A percentile compares a stretch with the other conserved stretches of the same genome.
Evolutionary conservation across 2,113 vertebrate genomes (phyloP).

Genomic region (Syrrhaptes paradoxus): DNA sequence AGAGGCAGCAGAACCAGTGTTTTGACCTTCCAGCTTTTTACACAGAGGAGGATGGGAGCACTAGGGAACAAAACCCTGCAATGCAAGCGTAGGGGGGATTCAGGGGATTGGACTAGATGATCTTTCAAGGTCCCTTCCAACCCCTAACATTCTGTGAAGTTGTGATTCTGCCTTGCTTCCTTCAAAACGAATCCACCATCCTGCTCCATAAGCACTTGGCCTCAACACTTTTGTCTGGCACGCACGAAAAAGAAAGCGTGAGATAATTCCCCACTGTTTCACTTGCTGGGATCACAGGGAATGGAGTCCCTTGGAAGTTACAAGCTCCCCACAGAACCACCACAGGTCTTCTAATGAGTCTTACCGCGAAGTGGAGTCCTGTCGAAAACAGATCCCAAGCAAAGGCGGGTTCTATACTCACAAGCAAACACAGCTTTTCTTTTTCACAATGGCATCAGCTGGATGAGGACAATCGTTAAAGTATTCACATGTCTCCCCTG

Average conservation of each 20-base stretch:
- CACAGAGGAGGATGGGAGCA: neutral
- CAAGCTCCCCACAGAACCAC: neutral
- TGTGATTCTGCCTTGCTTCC: neutral
- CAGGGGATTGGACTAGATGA: no score
- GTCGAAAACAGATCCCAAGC: neutral
- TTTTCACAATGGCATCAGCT: neutral
- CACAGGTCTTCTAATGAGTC: neutral
- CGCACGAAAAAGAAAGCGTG: neutral
- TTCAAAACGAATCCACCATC: neutral
- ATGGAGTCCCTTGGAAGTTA: neutral
- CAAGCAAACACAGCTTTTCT: neutral
- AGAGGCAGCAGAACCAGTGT: neutral
- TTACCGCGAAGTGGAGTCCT: neutral
- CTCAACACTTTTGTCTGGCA: neutral
- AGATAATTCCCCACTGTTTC: neutral
- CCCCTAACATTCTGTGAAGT: no score
- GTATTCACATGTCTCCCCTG: neutral
- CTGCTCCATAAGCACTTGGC: neutral
- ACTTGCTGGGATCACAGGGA: neutral
- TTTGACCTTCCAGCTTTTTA: neutral
- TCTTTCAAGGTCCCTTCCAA: no score
- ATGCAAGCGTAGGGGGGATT: neutral
- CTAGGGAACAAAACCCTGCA: neutral
- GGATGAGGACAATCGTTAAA: neutral
- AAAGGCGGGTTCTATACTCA: neutral